Evolutionary conservation across 2,797 vertebrate genomes (phyloP).

Genomic region (Ispidina lecontei): DNA sequence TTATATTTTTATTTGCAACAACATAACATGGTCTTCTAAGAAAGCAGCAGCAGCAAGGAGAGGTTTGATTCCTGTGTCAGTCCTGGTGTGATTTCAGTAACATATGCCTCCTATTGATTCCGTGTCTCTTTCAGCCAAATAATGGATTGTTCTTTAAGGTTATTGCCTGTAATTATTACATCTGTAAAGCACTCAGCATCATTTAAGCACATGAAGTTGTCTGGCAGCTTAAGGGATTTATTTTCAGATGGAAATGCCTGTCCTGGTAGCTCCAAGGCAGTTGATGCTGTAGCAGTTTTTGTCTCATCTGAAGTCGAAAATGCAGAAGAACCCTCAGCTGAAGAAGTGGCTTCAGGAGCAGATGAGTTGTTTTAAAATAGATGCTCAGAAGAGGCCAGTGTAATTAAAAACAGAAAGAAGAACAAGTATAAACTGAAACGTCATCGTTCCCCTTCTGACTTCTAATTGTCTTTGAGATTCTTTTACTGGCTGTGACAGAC

Average conservation of each 20-base stretch:
- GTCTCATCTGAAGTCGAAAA: neutral
- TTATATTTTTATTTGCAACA: neutral
- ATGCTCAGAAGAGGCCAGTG: neutral
- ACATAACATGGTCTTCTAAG: fast-evolving
- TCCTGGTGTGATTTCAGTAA: neutral
- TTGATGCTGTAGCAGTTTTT: neutral
- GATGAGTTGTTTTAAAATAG: neutral
- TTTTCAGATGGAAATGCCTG: neutral
- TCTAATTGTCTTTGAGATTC: neutral
- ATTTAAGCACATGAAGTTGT: neutral
- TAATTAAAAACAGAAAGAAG: constrained; percentile 40
- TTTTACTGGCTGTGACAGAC: neutral
- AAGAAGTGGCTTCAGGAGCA: neutral
- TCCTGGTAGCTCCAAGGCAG: neutral
- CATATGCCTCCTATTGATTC: neutral
- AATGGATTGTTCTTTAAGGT: neutral
- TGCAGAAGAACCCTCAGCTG: neutral
- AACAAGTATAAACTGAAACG: neutral
- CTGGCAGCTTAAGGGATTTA: neutral
- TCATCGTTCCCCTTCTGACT: neutral
- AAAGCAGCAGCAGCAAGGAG: neutral
- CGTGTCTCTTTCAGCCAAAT: neutral
- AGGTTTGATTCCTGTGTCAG: neutral
- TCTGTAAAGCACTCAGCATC: neutral
- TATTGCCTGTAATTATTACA: neutral